Evolutionary conservation across 1,140 invertebrate species (phyloP), one percentile per base, ranked within the genome.

Genomic region (Hypothenemus hampei): DNA sequence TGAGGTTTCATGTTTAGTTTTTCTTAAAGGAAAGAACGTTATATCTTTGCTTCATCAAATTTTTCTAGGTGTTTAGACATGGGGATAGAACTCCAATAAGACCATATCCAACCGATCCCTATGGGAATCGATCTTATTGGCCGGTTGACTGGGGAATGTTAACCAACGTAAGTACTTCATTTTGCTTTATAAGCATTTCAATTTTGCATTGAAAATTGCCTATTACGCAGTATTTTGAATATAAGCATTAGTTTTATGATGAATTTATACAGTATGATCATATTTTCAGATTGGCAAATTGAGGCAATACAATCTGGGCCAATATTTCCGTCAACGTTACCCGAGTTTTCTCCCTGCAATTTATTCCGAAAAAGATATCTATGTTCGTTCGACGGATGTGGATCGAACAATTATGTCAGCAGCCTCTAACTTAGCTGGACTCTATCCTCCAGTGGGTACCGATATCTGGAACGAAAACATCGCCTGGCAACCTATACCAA

Each of bases 341-440:
- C 53, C 65, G 46, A 72, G 73, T 47, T 76, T 84, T 24, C 64
- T 86, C 18, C 75, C 74, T 11, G 19, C 66, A 4, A 48, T 55
- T 0, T 85, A 85, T 60, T 75, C 73, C 8, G 62, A 63, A 50
- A 65, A 65, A 20, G 68, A 72, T 31, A 64, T 71, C 16, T 54
- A 66, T 65, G 29, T 70, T 74, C 60, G 78, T 40, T 91, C 89
- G 45, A 93, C 92, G 2, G 86, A 93, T 73, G 81, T 85, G 1
- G 90, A 96, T 74, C 78, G 93, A 16, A 93, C 92, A 11, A 70
- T 97, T 4, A 93, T 93, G 86, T 94, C 90, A 60, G 93, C 90
- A 0, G 77, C 87, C 68, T 75, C 81, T 1, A 86, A 92, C 73
- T 75, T 95, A 48, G 91, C 91, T 49, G 89, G 89, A 4, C 78